Percentiles rank a stretch among this genome's conserved stretches.
Evolutionary conservation across 2,113 vertebrate species (phyloP).

Genomic region (Cisticola juncidis): DNA sequence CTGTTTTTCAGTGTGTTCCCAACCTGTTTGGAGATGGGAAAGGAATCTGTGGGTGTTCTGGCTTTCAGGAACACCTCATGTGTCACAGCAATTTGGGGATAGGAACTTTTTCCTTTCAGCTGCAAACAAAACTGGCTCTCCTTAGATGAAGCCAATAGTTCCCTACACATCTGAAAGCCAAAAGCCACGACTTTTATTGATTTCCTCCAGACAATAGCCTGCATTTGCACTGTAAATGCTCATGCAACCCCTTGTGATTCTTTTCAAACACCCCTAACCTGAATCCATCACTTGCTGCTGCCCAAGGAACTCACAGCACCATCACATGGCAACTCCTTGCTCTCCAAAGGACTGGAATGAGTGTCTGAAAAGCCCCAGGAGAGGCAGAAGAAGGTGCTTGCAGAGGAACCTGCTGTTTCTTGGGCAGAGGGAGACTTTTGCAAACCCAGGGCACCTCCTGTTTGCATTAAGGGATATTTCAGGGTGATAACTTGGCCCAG

Average conservation of each 20-base stretch:
- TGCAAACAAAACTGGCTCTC: conserved; percentile 38
- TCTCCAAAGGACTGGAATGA: background rate
- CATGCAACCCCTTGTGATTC: background rate
- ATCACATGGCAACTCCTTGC: background rate
- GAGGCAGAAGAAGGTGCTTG: background rate
- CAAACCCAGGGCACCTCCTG: background rate
- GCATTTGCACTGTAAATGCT: background rate
- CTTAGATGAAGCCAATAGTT: background rate
- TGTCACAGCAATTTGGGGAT: background rate
- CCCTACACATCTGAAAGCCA: conserved; percentile 47
- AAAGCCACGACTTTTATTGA: conserved; percentile 29
- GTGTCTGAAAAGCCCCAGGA: background rate
- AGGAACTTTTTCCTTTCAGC: conserved; percentile 30
- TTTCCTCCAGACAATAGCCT: background rate
- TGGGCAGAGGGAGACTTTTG: background rate
- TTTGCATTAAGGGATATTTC: background rate
- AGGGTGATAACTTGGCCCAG: background rate
- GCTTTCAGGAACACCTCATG: background rate
- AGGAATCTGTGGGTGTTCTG: background rate
- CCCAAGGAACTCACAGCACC: background rate
- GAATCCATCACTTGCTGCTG: background rate
- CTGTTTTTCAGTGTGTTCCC: background rate
- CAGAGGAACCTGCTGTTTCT: background rate
- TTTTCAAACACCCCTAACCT: background rate
- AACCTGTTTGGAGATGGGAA: background rate